phyloP scores from a whole-genome alignment of 2,113 vertebrate genomes.

The Nestor notabilis region DNA sequence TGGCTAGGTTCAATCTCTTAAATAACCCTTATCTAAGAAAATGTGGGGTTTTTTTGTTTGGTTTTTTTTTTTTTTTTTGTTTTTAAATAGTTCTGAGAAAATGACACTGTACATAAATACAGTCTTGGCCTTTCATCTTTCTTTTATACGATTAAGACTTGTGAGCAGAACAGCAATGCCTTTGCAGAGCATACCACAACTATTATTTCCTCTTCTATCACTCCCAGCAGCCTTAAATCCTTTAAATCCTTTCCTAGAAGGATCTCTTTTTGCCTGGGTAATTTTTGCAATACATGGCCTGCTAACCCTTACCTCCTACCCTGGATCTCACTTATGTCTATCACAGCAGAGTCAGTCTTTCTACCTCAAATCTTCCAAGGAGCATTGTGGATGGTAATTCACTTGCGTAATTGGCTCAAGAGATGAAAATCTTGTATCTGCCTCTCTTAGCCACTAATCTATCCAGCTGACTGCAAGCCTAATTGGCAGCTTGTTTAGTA shows the following conservation, averaged over 20 bases:
- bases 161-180: constrained; percentile 40
- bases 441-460: constrained; percentile 82
- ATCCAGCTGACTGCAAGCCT: constrained; percentile 85
- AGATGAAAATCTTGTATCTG: constrained; percentile 85
- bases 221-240: constrained; percentile 70
- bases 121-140: constrained; percentile 39
- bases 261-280: constrained; percentile 61
- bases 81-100: constrained; percentile 52
- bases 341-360: constrained; percentile 60
- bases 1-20: neutral
- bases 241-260: constrained; percentile 73
- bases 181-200: constrained; percentile 22
- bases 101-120: constrained; percentile 25
- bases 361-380: constrained; percentile 72
- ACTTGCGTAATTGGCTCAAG: constrained; percentile 82
- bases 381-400: constrained; percentile 76
- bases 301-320: constrained; percentile 59
- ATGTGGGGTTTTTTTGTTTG: neutral
- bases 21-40: neutral
- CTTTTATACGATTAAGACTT: constrained; percentile 63
- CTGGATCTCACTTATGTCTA: constrained; percentile 59
- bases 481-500: constrained; percentile 89
- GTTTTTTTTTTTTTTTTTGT: neutral
- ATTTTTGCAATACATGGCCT: constrained; percentile 60
- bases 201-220: constrained; percentile 65